Evolutionary conservation across 2,888 invertebrate species (phyloP).

Genomic region (Andricus curvator): DNA sequence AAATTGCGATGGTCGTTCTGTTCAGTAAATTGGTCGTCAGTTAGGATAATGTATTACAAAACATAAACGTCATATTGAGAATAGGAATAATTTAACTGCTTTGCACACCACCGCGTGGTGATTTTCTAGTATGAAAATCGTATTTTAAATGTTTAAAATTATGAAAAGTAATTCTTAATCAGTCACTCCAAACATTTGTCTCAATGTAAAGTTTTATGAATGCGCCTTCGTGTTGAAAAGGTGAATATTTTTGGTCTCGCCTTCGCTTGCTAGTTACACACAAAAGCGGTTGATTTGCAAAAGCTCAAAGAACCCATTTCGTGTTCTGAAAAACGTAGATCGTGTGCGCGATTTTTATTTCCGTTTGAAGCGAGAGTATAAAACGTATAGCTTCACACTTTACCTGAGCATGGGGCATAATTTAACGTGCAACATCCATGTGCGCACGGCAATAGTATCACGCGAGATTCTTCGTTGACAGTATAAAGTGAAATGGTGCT

Average conservation of each 20-base stretch:
- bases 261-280: not conserved
- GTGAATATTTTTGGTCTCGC: constrained; percentile 5
- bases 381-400: constrained; percentile 2
- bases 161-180: not conserved
- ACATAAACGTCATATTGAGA: too few species aligned
- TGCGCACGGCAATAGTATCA: not conserved
- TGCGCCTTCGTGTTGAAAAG: not conserved
- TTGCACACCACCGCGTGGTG: too few species aligned
- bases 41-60: not conserved
- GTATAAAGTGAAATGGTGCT: constrained; percentile 27
- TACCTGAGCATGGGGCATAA: not conserved
- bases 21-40: not conserved
- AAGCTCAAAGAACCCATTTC: constrained; percentile 15
- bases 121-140: too few species aligned
- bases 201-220: not conserved
- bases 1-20: not conserved
- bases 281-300: constrained; percentile 28
- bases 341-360: constrained; percentile 17
- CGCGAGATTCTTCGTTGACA: constrained; percentile 28
- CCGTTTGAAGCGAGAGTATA: constrained; percentile 21
- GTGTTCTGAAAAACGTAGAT: not conserved
- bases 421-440: constrained; percentile 5
- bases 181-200: not conserved
- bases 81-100: too few species aligned
- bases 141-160: too few species aligned